Conservation (phyloP, 2,888 invertebrate genomes). For the Lasioglossum morio region DNA sequence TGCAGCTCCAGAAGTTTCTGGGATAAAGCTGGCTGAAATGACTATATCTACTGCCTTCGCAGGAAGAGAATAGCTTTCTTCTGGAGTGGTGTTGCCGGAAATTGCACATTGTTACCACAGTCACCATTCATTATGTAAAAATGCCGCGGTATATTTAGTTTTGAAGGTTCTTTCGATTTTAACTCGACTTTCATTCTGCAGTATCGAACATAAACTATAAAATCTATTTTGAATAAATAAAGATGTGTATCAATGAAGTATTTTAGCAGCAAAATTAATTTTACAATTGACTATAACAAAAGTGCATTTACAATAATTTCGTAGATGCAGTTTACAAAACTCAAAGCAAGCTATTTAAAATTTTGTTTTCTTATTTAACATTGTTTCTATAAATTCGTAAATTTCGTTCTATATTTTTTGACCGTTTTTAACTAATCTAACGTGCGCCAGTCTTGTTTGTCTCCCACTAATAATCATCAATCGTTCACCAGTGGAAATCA, state of each 20-base stretch:
- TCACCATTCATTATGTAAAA: not conserved
- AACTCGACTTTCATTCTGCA: not conserved
- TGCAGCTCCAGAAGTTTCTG: not conserved
- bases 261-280: no score
- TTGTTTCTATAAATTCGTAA: no score
- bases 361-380: no score
- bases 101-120: not conserved
- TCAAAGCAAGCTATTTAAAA: no score
- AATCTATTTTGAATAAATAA: no score
- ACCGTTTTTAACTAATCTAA: not conserved
- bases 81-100: not conserved
- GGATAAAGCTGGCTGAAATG: not conserved
- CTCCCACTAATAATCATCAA: not conserved
- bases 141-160: not conserved
- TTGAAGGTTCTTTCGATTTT: not conserved
- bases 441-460: not conserved
- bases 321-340: no score
- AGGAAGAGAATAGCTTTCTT: not conserved
- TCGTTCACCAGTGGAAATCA: constrained; percentile 15
- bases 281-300: no score
- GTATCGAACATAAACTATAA: no score
- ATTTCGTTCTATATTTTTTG: not conserved
- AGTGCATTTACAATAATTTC: no score
- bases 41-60: not conserved
- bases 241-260: no score